These are phyloP conservation scores for Anhinga rufa DNA, from an alignment of 2,113 vertebrate species.

Conservation along the genomic window DNA sequence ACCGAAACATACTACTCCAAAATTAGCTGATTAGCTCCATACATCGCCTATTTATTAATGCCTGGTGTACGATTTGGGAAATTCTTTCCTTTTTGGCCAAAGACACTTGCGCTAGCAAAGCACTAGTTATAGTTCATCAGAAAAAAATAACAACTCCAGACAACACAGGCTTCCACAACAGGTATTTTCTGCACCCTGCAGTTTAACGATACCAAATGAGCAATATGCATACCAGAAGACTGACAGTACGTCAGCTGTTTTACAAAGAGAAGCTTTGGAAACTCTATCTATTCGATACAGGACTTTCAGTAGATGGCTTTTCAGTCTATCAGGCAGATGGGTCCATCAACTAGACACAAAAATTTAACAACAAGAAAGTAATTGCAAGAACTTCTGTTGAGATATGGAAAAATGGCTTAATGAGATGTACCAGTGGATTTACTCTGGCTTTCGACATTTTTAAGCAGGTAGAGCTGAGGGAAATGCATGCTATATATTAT, in stretches of 20 bases:
- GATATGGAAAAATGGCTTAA: not conserved
- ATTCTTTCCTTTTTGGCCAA: not conserved
- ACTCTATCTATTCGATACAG: not conserved
- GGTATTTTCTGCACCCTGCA: not conserved
- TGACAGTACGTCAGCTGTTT: not conserved
- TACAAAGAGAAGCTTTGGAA: not conserved
- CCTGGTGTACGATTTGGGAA: not conserved
- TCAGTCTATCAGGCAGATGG: not conserved
- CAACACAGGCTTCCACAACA: not conserved
- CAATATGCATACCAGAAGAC: accelerated
- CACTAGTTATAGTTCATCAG: not conserved
- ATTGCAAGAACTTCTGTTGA: not conserved
- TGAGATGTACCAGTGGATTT: not conserved
- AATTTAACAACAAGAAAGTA: not conserved
- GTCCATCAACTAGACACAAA: not conserved
- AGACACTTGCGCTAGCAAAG: not conserved
- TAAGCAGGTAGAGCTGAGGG: not conserved
- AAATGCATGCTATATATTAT: not conserved
- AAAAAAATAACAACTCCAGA: not conserved
- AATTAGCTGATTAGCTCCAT: not conserved
- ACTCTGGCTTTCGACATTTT: not conserved
- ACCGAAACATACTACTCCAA: not conserved
- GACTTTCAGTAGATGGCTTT: not conserved
- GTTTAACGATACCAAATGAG: not conserved
- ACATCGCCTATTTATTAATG: not conserved